phyloP scores from a whole-genome alignment of 2,113 vertebrate species.

The Trematocara nigrifrons region DNA sequence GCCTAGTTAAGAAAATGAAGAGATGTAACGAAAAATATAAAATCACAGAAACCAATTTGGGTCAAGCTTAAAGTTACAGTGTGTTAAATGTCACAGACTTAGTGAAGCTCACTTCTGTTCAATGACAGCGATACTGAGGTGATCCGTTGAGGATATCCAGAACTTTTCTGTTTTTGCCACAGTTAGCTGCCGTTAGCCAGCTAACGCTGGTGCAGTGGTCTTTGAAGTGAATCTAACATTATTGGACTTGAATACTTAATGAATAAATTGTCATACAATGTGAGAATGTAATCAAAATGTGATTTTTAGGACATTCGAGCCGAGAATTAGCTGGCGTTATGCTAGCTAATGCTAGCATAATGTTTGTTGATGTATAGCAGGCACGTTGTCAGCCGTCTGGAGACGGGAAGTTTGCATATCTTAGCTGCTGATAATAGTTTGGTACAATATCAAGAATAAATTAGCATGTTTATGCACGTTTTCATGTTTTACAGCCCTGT shows the following conservation, averaged over 20 bases:
- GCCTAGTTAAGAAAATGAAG: neutral
- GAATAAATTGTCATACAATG: neutral
- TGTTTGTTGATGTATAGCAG: neutral
- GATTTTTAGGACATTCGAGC: neutral
- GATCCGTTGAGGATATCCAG: neutral
- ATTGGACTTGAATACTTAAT: neutral
- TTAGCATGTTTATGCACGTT: neutral
- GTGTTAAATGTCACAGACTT: neutral
- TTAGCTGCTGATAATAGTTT: neutral
- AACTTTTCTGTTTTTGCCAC: neutral
- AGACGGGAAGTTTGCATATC: neutral
- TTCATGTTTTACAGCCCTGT: neutral
- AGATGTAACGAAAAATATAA: neutral
- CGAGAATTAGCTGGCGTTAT: neutral
- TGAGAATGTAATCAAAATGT: neutral
- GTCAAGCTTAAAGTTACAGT: neutral
- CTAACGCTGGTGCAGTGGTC: neutral
- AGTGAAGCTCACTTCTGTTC: neutral
- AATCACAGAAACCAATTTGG: neutral
- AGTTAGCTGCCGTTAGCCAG: neutral
- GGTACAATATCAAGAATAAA: accelerated
- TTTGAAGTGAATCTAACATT: neutral
- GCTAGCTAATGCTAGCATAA: neutral
- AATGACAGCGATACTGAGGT: neutral
- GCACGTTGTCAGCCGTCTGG: neutral